A percentile compares a stretch with the other conserved stretches of the same genome.
These are phyloP conservation scores for Pollicipes pollicipes DNA, from an alignment of 1,140 invertebrate genomes.

Conservation along the genomic window DNA sequence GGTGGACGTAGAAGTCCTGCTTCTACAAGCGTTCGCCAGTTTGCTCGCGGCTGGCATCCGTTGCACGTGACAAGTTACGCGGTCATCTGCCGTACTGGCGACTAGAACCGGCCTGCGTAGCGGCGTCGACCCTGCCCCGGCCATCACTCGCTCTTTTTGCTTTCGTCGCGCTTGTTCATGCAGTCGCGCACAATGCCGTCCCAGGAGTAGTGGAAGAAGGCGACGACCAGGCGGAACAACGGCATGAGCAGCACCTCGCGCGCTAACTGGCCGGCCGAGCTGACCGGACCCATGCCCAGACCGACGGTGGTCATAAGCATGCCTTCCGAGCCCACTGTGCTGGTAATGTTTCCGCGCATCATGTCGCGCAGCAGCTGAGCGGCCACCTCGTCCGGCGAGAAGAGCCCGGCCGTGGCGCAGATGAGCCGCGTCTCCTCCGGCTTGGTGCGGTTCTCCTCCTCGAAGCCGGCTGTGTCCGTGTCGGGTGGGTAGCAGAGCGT, in stretches of 20 bases:
- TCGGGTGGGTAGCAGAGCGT: conserved; percentile 84
- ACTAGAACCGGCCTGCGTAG: no score
- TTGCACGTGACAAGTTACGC: no score
- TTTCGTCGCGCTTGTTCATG: not conserved
- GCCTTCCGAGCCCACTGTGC: conserved; percentile 65
- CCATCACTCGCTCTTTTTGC: not conserved
- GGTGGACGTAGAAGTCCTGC: no score
- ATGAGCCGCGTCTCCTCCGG: conserved; percentile 78
- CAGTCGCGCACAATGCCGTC: not conserved
- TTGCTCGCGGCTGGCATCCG: no score
- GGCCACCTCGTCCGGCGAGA: conserved; percentile 61
- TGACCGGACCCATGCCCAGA: conserved; percentile 56
- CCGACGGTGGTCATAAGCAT: conserved; percentile 59
- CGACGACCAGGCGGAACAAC: not conserved
- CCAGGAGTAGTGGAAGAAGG: not conserved
- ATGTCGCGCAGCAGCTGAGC: conserved; percentile 57
- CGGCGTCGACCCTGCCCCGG: no score
- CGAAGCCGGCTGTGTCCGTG: conserved; percentile 92
- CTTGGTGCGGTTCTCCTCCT: conserved; percentile 63
- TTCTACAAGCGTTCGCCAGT: no score
- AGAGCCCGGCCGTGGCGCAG: conserved; percentile 54
- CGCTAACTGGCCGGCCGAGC: not conserved
- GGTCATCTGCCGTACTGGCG: no score
- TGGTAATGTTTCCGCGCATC: conserved; percentile 59
- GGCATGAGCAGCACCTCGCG: not conserved